Percentiles rank a stretch among this genome's conserved stretches.
Conservation (phyloP, 2,797 vertebrate genomes). For the Brotogeris chrysoptera region DNA sequence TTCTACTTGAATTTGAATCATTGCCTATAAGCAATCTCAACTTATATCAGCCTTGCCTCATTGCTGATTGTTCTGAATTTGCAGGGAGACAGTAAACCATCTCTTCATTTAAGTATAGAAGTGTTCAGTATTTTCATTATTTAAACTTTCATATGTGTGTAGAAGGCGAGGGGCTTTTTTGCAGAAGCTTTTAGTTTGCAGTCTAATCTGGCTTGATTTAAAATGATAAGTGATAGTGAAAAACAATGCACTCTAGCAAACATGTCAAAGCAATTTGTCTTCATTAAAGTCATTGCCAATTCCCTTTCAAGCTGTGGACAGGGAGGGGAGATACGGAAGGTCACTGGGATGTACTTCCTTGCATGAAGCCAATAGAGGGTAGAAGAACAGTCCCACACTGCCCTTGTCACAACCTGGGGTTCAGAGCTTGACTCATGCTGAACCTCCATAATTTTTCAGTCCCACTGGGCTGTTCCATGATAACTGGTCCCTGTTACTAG, state of each 20-base stretch:
- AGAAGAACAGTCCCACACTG: background rate
- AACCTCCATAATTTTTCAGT: background rate
- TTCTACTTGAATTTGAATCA: background rate
- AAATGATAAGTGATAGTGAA: background rate
- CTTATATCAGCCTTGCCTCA: background rate
- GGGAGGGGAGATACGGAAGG: background rate
- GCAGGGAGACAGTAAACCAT: background rate
- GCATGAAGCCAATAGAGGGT: background rate
- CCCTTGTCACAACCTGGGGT: background rate
- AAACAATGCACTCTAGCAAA: background rate
- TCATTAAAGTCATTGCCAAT: background rate
- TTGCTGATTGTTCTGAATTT: background rate
- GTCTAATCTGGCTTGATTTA: background rate
- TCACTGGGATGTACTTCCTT: accelerated
- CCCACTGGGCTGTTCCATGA: background rate
- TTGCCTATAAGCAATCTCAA: background rate
- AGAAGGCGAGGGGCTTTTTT: background rate
- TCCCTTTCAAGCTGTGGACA: background rate
- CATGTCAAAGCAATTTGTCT: background rate
- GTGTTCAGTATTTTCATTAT: background rate
- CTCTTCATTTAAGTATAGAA: background rate
- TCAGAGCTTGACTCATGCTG: background rate
- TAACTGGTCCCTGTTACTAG: background rate
- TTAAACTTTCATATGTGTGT: background rate
- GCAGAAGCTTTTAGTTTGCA: background rate